Percentiles rank a stretch among this genome's conserved stretches.
phyloP scores from a whole-genome alignment of 2,888 invertebrate genomes.

The Drosophila histrio region DNA sequence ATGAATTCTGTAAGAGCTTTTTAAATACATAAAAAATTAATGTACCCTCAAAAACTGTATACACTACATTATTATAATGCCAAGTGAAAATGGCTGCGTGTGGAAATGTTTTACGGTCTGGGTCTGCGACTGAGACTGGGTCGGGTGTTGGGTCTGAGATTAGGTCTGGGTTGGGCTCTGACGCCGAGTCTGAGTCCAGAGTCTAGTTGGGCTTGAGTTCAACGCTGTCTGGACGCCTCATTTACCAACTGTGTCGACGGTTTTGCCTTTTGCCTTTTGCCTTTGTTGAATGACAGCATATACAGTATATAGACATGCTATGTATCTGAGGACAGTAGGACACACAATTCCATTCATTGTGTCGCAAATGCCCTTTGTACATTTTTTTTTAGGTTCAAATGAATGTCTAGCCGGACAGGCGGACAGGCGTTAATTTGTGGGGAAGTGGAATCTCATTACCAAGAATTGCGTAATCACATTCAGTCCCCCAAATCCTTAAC shows the following conservation, averaged over 20 bases:
- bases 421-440: slow-evolving; percentile 11
- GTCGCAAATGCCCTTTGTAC: slow-evolving; percentile 15
- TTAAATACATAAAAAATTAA: not conserved
- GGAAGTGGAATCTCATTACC: slow-evolving; percentile 34
- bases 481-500: slow-evolving; percentile 25
- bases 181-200: slow-evolving; percentile 3
- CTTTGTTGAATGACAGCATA: slow-evolving; percentile 19
- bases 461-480: slow-evolving; percentile 47
- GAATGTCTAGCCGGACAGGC: slow-evolving; percentile 48
- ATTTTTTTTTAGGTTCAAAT: slow-evolving; percentile 16
- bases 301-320: slow-evolving; percentile 3
- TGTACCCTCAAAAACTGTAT: not conserved
- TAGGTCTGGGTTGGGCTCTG: slow-evolving; percentile 1
- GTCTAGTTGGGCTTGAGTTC: not conserved
- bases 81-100: slow-evolving; percentile 44
- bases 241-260: slow-evolving; percentile 22
- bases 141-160: not conserved
- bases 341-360: slow-evolving; percentile 13
- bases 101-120: slow-evolving; percentile 37
- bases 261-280: not conserved
- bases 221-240: slow-evolving; percentile 25
- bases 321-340: slow-evolving; percentile 28
- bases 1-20: not conserved
- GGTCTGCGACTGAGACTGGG: slow-evolving; percentile 11
- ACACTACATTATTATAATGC: slow-evolving; percentile 55